phyloP scores from a whole-genome alignment of 2,113 vertebrate species.

The Tachuris rubrigastra region DNA sequence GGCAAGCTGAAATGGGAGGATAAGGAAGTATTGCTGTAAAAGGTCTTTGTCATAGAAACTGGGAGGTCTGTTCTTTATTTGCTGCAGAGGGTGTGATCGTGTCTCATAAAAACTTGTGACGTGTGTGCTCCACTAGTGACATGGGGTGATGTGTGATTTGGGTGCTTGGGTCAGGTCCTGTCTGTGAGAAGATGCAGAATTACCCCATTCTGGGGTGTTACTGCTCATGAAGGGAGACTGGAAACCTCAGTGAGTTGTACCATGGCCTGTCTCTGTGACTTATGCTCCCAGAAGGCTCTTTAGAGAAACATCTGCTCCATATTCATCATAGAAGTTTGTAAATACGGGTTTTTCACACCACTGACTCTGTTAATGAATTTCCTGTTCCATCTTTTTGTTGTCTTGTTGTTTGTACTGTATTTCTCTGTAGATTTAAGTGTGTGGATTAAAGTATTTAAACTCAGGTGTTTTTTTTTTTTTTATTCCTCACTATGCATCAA shows the following conservation, averaged over 20 bases:
- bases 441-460: slow-evolving; percentile 51
- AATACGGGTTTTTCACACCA: background rate
- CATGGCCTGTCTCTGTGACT: background rate
- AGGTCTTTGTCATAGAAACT: background rate
- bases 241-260: background rate
- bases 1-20: background rate
- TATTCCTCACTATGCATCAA: background rate
- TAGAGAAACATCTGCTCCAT: background rate
- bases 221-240: background rate
- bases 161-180: background rate
- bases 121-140: fast-evolving
- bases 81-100: background rate
- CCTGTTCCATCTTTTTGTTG: background rate
- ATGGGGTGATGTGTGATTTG: background rate
- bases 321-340: background rate
- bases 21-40: background rate
- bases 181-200: background rate
- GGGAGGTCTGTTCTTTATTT: background rate
- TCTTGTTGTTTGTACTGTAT: slow-evolving; percentile 7
- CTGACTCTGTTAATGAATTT: background rate
- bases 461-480: background rate
- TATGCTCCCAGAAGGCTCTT: background rate
- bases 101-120: background rate
- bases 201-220: background rate
- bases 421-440: slow-evolving; percentile 17